Base-by-base conservation (phyloP, 2,888 invertebrate species). In the Ceraclea dissimilis region DNA sequence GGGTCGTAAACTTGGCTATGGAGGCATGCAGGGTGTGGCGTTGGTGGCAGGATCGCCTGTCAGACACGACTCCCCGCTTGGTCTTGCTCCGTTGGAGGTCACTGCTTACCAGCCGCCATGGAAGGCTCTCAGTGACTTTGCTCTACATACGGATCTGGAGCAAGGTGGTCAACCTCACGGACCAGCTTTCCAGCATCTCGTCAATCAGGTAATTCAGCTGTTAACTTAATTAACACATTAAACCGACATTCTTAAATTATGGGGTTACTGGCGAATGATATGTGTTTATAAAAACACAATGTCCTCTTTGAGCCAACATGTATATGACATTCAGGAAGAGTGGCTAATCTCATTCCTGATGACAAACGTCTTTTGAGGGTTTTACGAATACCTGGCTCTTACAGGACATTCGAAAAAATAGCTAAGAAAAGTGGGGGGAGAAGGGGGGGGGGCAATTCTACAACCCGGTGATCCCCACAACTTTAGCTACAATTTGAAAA, bases 41-140 rank as follows among this genome's bases (percentile, higher is more conserved):
- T 90, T 99, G 88, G 93, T 98, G 60, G 98, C 98, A 47, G 91
- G 93, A 46, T 93, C 95, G 64, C 93, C 93, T 31, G 92, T 93
- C 59, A 81, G 93, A 49, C 92, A 93, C 75, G 93, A 92, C 73
- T 89, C 91, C 58, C 90, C 90, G 1, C 78, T 90, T 58, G 88
- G 92, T 57, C 84, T 91, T 70, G 90, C 91, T 67, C 88, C 91
- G 34, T 80, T 96, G 58, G 96, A 97, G 75, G 83, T 83, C 66
- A 82, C 82, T 60, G 92, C 94, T 63, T 98, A 95, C 80, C 95
- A 96, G 75, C 95, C 94, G 54, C 94, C 93, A 43, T 97, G 96
- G 97, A 95, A 96, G 78, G 93, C 95, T 61, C 84, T 96, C 54
- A 90, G 90, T 54, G 96, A 96, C 75, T 96, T 95, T 76, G 95